A percentile compares a stretch with the other conserved stretches of the same genome.
Conservation (phyloP, 2,797 vertebrate species). For the Chiroxiphia lanceolata region DNA sequence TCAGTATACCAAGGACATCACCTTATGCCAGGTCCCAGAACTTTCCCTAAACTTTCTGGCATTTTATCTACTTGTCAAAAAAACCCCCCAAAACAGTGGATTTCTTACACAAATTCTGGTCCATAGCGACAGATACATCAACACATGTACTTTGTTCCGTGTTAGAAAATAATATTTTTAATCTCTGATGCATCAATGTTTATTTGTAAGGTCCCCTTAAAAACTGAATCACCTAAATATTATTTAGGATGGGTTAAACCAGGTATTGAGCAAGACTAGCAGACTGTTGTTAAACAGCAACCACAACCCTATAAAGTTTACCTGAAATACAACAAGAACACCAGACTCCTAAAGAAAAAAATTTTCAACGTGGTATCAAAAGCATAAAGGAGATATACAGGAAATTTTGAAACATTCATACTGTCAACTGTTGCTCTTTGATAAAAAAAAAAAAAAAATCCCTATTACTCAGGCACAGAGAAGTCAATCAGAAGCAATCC, state of each 20-base stretch:
- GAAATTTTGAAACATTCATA: background rate
- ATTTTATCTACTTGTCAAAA: background rate
- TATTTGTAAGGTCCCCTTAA: background rate
- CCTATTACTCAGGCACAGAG: background rate
- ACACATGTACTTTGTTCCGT: fast-evolving
- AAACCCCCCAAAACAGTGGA: background rate
- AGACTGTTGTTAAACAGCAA: background rate
- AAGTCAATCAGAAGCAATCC: background rate
- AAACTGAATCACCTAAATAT: background rate
- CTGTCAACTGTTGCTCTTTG: background rate
- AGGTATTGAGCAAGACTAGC: background rate
- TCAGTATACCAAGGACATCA: background rate
- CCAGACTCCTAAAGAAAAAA: background rate
- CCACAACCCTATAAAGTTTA: background rate
- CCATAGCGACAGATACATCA: background rate
- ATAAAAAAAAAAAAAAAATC: background rate
- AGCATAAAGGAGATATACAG: background rate
- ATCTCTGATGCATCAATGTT: background rate
- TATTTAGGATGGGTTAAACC: background rate
- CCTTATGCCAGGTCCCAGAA: background rate
- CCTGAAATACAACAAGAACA: background rate
- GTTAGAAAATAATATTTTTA: background rate
- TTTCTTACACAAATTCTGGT: background rate
- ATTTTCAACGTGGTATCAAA: background rate
- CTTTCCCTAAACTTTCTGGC: background rate